Percentiles rank a stretch among this genome's conserved stretches.
Conservation (phyloP, 2,113 vertebrate species). For the Galeopterus variegatus region DNA sequence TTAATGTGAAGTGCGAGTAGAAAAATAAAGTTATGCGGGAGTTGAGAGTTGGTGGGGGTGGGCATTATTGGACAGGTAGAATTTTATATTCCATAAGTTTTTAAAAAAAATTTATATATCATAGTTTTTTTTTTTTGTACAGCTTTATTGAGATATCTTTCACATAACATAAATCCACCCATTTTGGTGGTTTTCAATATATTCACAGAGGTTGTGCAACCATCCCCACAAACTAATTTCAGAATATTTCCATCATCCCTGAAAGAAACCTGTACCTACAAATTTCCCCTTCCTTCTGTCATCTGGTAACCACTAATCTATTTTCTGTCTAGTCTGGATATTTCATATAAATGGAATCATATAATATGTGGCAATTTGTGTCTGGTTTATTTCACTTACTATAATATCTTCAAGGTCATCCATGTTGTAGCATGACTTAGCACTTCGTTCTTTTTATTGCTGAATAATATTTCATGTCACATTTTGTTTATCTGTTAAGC, state of each 20-base stretch:
- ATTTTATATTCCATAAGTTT: neutral
- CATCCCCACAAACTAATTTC: neutral
- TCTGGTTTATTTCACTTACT: slow-evolving; percentile 1
- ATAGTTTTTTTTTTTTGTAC: neutral
- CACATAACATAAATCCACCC: neutral
- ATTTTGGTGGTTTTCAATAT: neutral
- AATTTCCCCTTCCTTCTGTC: neutral
- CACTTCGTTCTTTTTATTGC: neutral
- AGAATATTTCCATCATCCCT: neutral
- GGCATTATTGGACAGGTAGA: neutral
- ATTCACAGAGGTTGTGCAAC: neutral
- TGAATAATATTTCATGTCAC: neutral
- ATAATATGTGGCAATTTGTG: no score
- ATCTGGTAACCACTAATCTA: neutral
- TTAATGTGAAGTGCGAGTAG: neutral
- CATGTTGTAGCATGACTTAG: neutral
- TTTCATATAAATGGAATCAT: neutral
- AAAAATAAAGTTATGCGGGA: neutral
- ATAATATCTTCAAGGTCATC: neutral
- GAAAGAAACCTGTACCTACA: neutral
- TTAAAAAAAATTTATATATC: neutral
- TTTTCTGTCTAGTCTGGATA: neutral
- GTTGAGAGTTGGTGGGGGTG: neutral
- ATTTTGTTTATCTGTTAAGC: neutral
- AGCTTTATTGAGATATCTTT: neutral